phyloP scores from a whole-genome alignment of 2,797 vertebrate species.

The Poeciliopsis paucimaculata region DNA sequence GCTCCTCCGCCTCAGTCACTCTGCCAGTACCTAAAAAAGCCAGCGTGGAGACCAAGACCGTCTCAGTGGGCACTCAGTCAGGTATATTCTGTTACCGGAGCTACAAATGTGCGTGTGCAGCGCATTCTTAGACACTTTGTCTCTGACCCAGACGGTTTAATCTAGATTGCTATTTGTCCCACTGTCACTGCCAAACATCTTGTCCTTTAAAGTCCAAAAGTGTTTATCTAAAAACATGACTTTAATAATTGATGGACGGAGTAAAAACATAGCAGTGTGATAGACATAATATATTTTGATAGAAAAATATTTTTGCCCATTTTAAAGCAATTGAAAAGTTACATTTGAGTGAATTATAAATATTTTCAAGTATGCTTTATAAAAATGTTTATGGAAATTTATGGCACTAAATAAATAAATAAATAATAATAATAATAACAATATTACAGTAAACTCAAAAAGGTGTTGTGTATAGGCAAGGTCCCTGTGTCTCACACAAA shows the following conservation, averaged over 20 bases:
- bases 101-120: constrained; percentile 10
- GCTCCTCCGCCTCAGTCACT: constrained; percentile 87
- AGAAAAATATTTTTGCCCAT: neutral
- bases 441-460: neutral
- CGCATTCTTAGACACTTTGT: constrained; percentile 43
- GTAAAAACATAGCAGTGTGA: neutral
- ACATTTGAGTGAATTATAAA: neutral
- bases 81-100: constrained; percentile 71
- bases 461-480: neutral
- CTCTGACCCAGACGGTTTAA: constrained; percentile 16
- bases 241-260: neutral
- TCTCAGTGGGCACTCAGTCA: constrained; percentile 89
- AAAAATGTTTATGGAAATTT: neutral
- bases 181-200: constrained; percentile 1
- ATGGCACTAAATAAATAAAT: neutral
- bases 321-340: neutral
- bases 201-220: neutral
- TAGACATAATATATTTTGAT: neutral
- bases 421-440: neutral
- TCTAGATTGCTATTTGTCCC: neutral
- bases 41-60: constrained; percentile 85
- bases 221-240: neutral
- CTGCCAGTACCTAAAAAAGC: constrained; percentile 93
- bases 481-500: neutral
- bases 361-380: neutral